Evolutionary conservation across 2,888 invertebrate genomes (phyloP), one percentile per base, ranked within the genome.

Genomic region (Luffia ferchaultella): DNA sequence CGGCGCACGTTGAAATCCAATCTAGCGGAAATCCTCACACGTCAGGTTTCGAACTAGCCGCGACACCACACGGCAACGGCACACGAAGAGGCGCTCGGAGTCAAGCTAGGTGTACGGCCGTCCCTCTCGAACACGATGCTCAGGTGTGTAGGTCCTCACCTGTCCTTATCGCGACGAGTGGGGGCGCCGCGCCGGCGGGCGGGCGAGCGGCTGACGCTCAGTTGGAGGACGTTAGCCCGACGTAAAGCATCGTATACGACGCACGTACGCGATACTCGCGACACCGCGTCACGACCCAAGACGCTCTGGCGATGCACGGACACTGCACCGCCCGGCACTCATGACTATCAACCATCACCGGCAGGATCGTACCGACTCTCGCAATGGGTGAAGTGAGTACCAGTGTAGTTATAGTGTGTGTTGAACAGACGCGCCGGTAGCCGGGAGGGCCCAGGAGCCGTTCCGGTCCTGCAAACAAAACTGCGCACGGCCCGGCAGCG

Each of bases 381-480:
- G 72, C 61, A 54, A 83, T 83, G 82, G 71, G 74, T 63, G 82
- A 83, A 73, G 82, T 83, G 65, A 83, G 82, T 82, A 74, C 58
- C 55, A 15, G 44, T 18, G 44, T 12, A 5, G 44, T 16, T 17
- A 5, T 16, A 2, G 2, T 42, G 5, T 5, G 12, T 43, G 12
- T 16, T 43, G 43, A 16, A 5, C 16, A 5, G 43, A 5, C 9
- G 7, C 5, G 9, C 1, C 18, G 41, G 7, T 15, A 40, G n/a
- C n/a, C 40, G 2, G 46, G 16, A 9, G 18, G n/a, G 46, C 17
- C 20, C 20, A 40, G 30, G 16, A 70, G 70, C 72, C 70, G 70
- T 59, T 68, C 62, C 64, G 63, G 62, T 61, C 62, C 56, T 63
- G 60, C 62, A 58, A 55, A 60, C 61, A 58, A 61, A 59, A 60